Evolutionary conservation across 2,113 vertebrate genomes (phyloP).

Genomic region (Cottus gobio): DNA sequence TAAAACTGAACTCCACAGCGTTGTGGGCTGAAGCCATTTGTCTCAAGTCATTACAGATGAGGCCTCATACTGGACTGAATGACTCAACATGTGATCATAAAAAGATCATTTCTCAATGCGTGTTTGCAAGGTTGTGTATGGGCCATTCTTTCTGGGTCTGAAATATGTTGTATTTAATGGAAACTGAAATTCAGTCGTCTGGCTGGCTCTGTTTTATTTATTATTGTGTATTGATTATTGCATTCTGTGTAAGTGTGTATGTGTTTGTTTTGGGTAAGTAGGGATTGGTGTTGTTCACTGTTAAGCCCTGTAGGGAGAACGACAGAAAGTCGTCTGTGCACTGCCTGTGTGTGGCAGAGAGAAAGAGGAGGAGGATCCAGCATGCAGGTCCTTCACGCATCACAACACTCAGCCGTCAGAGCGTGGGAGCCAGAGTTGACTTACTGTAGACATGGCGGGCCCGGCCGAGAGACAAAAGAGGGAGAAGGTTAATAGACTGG

Average conservation of each 20-base stretch:
- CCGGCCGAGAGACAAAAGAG: constrained; percentile 1
- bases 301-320: constrained; percentile 12
- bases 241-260: background rate
- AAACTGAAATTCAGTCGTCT: background rate
- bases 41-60: background rate
- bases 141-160: background rate
- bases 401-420: constrained; percentile 43
- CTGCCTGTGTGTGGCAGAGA: background rate
- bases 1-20: background rate
- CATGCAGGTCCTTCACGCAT: constrained; percentile 53
- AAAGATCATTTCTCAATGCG: background rate
- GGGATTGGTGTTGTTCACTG: constrained; percentile 5
- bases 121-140: background rate
- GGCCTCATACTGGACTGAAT: background rate
- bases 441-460: constrained; percentile 36
- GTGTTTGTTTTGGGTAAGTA: constrained; percentile 3
- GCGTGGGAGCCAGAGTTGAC: constrained; percentile 40
- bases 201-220: background rate
- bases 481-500: constrained; percentile 6
- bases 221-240: background rate
- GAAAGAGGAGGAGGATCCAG: constrained; percentile 5
- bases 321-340: constrained; percentile 2
- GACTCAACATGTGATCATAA: background rate
- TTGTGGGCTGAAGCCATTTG: too few relatives aligned
- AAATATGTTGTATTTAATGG: background rate